Evolutionary conservation across 2,888 invertebrate species (phyloP), one percentile per base, ranked within the genome.

Genomic region (Caenorhabditis panamensis): DNA sequence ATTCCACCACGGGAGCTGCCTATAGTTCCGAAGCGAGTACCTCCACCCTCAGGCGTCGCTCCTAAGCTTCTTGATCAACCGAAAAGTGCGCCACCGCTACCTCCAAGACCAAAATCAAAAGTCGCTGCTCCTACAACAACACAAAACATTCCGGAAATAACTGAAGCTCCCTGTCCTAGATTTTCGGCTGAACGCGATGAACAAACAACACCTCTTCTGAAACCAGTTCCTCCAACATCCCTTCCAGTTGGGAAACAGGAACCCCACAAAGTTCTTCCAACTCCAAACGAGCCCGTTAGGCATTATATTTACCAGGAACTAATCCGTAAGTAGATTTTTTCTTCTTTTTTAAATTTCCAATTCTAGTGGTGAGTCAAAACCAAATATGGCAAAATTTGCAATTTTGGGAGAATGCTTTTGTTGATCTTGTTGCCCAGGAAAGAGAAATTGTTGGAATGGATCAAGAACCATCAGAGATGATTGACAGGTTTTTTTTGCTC

Each of bases 381-480:
- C 86, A 86, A 31, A 79, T 99, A 36, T 99, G 98, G 98, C 97
- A 98, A 92, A 96, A 98, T 93, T 96, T 96, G 95, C 96, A 96
- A 91, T 99, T 99, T 92, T 99, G 99, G 99, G 99, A 99, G 91
- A 98, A 99, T 91, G 95, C 96, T 0, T 99, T 99, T 91, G 93
- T 98, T 71, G 99, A 99, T 92, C 97, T 98, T 0, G 98, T 99
- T 1, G 94, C 94, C 24, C 98, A 99, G 92, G 99, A 99, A 91
- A 93, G 99, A 24, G 99, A 99, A 91, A 96, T 98, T 94, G 95
- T 98, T 86, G 97, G 99, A 68, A 97, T 99, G 97, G 99, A 99
- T 93, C 98, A 99, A 56, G 90, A 90, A 59, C 90, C 90, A 18
- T 85, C 88, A 1, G 90, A 90, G 62, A 89, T 90, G 89, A 90